Conservation (phyloP, 2,797 vertebrate genomes). For the Vireo griseus region DNA sequence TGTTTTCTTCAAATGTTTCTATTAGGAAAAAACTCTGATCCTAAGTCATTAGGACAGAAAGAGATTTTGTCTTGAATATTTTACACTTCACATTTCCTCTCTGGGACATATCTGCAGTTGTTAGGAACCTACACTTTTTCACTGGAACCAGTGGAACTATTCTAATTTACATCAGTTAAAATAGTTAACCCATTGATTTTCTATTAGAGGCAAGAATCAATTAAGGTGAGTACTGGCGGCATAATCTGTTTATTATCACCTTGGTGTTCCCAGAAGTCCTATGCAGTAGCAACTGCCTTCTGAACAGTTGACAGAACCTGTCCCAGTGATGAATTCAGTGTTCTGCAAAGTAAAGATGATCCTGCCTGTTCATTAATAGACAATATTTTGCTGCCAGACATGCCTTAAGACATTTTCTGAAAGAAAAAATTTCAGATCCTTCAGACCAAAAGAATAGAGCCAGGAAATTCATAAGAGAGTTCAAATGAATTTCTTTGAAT, state of each 20-base stretch:
- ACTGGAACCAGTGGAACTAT: background rate
- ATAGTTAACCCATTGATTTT: background rate
- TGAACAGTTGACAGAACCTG: background rate
- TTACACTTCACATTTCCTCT: background rate
- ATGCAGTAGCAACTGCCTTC: background rate
- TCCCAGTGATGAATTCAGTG: slow-evolving; percentile 32
- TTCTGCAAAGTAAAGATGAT: slow-evolving; percentile 2
- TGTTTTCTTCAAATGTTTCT: background rate
- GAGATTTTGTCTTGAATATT: background rate
- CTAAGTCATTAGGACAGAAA: background rate
- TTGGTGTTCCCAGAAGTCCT: background rate
- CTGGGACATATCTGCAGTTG: background rate
- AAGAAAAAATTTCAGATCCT: slow-evolving; percentile 14
- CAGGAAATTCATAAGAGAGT: background rate
- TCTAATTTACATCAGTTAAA: background rate
- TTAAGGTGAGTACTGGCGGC: background rate
- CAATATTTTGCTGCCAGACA: slow-evolving; percentile 20
- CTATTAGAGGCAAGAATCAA: background rate
- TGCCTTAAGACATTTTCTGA: slow-evolving; percentile 26
- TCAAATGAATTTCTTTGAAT: slow-evolving; percentile 55
- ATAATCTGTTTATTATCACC: background rate
- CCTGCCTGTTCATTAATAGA: background rate
- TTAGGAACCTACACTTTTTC: background rate
- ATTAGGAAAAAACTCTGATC: background rate
- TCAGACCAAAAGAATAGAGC: slow-evolving; percentile 1